Conservation (phyloP, 1,140 invertebrate species). For the Polypedilum vanderplanki region DNA sequence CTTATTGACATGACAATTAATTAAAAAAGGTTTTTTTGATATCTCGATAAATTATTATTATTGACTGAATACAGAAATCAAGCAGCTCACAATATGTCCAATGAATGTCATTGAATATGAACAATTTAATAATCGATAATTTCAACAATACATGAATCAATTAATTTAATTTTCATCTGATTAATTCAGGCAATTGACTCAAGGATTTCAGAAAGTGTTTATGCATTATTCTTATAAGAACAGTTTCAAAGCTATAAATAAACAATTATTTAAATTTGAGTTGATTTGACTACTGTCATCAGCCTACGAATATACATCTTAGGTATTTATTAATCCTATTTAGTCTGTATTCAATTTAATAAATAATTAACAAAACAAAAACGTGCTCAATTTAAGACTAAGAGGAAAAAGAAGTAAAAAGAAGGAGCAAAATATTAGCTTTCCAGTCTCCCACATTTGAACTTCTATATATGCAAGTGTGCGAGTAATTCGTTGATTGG, state of each 20-base stretch:
- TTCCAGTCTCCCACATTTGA: background rate
- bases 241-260: too few relatives aligned
- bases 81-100: background rate
- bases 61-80: background rate
- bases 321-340: too few relatives aligned
- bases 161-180: background rate
- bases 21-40: background rate
- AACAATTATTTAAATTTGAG: too few relatives aligned
- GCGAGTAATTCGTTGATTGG: background rate
- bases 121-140: conserved; percentile 9
- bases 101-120: background rate
- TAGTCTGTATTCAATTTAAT: too few relatives aligned
- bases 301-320: background rate
- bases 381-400: background rate
- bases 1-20: background rate
- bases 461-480: background rate
- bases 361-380: background rate
- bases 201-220: background rate
- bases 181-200: background rate
- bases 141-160: background rate
- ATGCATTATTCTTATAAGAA: background rate
- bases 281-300: background rate
- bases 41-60: conserved; percentile 3
- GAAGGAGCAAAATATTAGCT: background rate
- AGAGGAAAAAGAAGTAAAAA: background rate